Evolutionary conservation across 2,888 invertebrate genomes (phyloP).

Genomic region (Phorcus lineatus): DNA sequence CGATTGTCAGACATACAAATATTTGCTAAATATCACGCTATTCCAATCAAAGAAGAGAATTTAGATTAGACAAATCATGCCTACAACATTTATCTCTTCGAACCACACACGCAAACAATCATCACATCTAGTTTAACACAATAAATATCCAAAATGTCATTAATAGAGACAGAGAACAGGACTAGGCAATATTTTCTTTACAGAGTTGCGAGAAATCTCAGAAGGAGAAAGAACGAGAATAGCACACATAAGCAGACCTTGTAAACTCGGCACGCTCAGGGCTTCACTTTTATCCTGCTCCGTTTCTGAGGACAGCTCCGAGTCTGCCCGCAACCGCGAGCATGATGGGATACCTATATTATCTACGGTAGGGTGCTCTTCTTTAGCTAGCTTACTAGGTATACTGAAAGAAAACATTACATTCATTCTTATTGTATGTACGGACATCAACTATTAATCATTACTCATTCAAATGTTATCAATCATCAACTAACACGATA

Average conservation of each 20-base stretch:
- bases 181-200: too few relatives aligned
- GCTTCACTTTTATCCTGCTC: conserved; percentile 5
- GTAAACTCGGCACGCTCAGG: conserved; percentile 13
- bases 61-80: too few relatives aligned
- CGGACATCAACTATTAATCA: background rate
- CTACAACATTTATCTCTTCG: too few relatives aligned
- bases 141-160: too few relatives aligned
- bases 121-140: too few relatives aligned
- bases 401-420: background rate
- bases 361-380: conserved; percentile 14
- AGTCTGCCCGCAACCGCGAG: conserved; percentile 1
- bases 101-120: too few relatives aligned
- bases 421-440: background rate
- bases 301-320: conserved; percentile 3
- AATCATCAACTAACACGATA: background rate
- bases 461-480: background rate
- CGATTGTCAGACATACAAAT: too few relatives aligned
- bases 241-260: conserved; percentile 1
- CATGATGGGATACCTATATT: background rate
- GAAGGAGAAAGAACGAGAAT: too few relatives aligned
- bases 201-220: too few relatives aligned
- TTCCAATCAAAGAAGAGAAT: too few relatives aligned
- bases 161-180: too few relatives aligned
- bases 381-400: background rate
- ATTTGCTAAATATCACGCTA: too few relatives aligned